Base-by-base conservation (phyloP, 2,888 invertebrate genomes). In the Melitaea athalia region DNA sequence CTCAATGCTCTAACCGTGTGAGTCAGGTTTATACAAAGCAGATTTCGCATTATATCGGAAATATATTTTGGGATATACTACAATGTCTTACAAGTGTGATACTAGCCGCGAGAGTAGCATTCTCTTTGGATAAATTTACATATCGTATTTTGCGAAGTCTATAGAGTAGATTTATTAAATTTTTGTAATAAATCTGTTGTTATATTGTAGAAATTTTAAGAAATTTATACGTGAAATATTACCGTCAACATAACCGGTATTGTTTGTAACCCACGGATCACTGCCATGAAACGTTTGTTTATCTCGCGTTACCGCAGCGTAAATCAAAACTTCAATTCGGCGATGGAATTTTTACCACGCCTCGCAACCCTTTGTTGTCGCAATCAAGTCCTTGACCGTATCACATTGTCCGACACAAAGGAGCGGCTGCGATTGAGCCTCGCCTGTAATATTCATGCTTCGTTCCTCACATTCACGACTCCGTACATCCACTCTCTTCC, bases 351-450 rank as follows among this genome's bases (percentile, higher is more conserved):
- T 73, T 70, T 73, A 73, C 67, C 72, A 74, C 73, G 71, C 75
- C 79, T 79, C 75, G 74, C 84, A 85, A 87, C 85, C 88, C 86
- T 89, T 91, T 90, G 86, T 75, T 87, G 85, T 81, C 79, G 78
- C 80, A 80, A 82, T 81, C 80, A 85, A 92, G 91, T 91, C 91
- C 92, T 92, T 92, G 91, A 90, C 91, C 92, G 88, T 79, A 88
- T 88, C 76, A 78, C 79, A 84, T 84, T 85, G 85, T 84, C 77
- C 79, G 68, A 78, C 75, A 91, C 90, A 91, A 92, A 91, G 82
- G 85, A 78, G 85, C 89, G 88, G 86, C 87, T 80, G 85, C 84
- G 89, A 88, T 87, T 88, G 90, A 87, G 80, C 85, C 81, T 82
- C 81, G 83, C 84, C 85, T 90, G 89, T 90, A 88, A 92, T 91